Evolutionary conservation across 2,797 vertebrate species (phyloP), one percentile per base, ranked within the genome.

Genomic region (Chromobotia macracanthus): DNA sequence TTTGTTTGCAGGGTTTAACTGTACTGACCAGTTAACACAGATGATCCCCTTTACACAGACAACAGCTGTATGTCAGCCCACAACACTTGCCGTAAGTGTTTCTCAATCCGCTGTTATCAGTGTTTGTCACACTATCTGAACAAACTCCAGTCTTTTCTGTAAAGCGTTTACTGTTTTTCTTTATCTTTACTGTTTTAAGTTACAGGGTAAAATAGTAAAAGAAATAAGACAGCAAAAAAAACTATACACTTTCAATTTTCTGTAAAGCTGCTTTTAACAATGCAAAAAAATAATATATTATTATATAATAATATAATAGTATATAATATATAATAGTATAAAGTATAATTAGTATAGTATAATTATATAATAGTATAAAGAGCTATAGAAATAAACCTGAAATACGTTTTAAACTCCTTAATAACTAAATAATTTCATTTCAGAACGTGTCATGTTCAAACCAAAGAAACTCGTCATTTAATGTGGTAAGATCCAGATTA

Each of bases 31-130:
- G 21, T 74, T 86, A 18, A 60, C 88, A 0, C 46, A 88, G 75
- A 87, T 95, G n/a, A 89, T 87, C 68, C 93, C 90, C 0, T 65
- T 79, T 79, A 79, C 87, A 1, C 90, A 90, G 58, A 97, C 96
- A 0, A 48, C 89, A 0, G 72, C 61, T 63, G 91, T 92, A 55
- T 99, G 97, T 77, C 69, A 91, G 1, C 91, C 93, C 0, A 21
- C 15, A 21, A 7, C 35, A 31, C 0, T 44, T 13, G 66, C 67
- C 0, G 77, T 79, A 56, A 79, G 67, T 60, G 35, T 44, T 13
- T 44, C 9, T 44, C 8, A 38, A 38, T 38, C 6, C 21, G 18
- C 38, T 16, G 11, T 0, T 16, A 38, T 38, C 35, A 38, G 6
- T 1, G 71, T 73, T 31, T 31, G 31, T 31, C 3, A 31, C 31